phyloP scores from a whole-genome alignment of 2,888 invertebrate species.

The Euplexia lucipara region DNA sequence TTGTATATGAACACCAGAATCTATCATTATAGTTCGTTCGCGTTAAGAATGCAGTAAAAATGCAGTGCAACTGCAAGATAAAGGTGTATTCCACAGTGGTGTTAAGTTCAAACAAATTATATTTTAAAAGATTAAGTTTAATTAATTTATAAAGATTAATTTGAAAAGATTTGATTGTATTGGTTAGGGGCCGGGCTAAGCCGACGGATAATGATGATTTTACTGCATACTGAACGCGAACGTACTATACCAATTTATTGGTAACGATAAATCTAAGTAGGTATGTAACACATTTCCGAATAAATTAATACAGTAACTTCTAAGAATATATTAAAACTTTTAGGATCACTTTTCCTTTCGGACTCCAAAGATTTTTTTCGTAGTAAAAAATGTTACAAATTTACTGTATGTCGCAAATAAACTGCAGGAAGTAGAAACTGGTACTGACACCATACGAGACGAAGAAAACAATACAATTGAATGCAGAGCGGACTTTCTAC shows the following conservation, averaged over 20 bases:
- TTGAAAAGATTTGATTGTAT: no score
- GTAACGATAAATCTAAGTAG: slow-evolving; percentile 8
- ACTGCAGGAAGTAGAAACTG: slow-evolving; percentile 4
- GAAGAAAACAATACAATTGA: slow-evolving; percentile 52
- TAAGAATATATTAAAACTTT: neutral
- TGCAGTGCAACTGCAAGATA: no score
- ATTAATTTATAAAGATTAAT: no score
- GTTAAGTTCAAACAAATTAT: no score
- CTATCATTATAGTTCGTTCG: no score
- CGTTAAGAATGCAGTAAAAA: no score
- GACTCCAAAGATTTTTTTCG: neutral
- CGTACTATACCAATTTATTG: slow-evolving; percentile 17
- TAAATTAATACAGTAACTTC: slow-evolving; percentile 8
- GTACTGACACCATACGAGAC: slow-evolving; percentile 32
- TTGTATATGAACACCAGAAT: neutral
- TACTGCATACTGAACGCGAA: no score
- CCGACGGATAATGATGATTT: no score
- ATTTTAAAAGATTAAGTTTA: no score
- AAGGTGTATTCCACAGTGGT: no score
- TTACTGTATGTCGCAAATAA: neutral
- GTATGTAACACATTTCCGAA: neutral
- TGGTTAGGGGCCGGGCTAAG: no score
- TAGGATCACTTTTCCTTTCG: neutral
- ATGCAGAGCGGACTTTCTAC: slow-evolving; percentile 60
- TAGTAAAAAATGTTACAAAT: no score